Evolutionary conservation across 64 coral and sea anemone species (phyloP), one percentile per base, ranked within the genome.

Genomic region (Pachyseris speciosa): DNA sequence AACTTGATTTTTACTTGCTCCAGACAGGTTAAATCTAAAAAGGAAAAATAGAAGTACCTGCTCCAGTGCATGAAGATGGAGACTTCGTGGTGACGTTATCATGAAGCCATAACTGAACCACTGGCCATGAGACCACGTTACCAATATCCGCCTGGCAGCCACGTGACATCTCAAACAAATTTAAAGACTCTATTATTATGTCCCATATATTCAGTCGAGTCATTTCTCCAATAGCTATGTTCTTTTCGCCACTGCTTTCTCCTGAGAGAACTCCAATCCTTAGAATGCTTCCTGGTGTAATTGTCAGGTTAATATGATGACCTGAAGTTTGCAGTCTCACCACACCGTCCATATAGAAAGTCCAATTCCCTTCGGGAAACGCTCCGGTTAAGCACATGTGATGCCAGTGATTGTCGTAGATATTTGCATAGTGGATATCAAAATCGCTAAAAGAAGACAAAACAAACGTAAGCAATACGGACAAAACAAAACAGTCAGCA

Each of bases 31-130:
- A n/a, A n/a, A n/a, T n/a, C 44, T 47, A 47, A 47, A 47, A 47
- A 47, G 44, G 13, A 47, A 47, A 47, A 47, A 9, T 13, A 47
- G 44, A 47, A 74, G 40, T 74, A 74, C 70, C 70, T 74, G 38
- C n/a, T 9, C 70, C 28, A 13, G 70, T 74, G 36, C 70, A 74
- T 45, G 39, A 25, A 10, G 70, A 44, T 12, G 70, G 70, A 44
- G 70, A 40, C 7, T 20, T 47, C 45, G 8, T 47, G 45, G 20
- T 45, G 70, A 74, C 37, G 70, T 13, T 74, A 2, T 26, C 24
- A 45, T 45, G 37, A 74, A 74, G 70, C 70, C 70, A 74, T 24
- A 74, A 74, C 38, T 74, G 70, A 74, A 74, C 38, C 70, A 43
- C 70, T 45, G 70, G 45, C 70, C 70, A 74, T 11, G 38, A 24